Conservation (phyloP, 1,140 invertebrate species). For the Eurosta solidaginis region DNA sequence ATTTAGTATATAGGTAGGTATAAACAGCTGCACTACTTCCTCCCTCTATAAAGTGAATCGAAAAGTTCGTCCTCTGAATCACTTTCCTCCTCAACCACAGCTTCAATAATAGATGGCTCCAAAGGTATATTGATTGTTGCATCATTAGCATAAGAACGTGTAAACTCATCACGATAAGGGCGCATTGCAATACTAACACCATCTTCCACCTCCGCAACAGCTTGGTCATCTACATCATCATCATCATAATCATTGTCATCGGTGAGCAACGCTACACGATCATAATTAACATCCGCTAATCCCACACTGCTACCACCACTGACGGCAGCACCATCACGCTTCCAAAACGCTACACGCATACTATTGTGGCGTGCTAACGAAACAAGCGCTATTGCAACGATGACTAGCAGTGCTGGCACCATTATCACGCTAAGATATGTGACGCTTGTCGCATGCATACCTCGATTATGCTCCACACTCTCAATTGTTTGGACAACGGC, state of each 20-base stretch:
- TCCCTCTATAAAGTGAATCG: too few species aligned
- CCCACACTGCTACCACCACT: background rate
- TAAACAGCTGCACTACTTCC: background rate
- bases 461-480: background rate
- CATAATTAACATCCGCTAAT: background rate
- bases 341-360: background rate
- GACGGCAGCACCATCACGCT: background rate
- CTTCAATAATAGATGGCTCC: constrained; percentile 7
- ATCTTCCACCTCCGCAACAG: background rate
- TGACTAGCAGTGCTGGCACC: background rate
- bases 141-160: background rate
- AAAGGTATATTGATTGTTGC: background rate
- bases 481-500: background rate
- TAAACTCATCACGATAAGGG: background rate
- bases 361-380: background rate
- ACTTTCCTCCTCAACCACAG: background rate
- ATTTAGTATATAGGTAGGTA: background rate
- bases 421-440: background rate
- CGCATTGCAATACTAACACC: background rate
- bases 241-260: background rate
- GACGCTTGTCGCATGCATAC: background rate
- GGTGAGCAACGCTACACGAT: background rate
- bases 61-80: background rate
- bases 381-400: background rate
- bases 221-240: background rate